These are phyloP conservation scores for Pogonomyrmex californicus DNA, from an alignment of 1,140 invertebrate species.

Conservation along the genomic window DNA sequence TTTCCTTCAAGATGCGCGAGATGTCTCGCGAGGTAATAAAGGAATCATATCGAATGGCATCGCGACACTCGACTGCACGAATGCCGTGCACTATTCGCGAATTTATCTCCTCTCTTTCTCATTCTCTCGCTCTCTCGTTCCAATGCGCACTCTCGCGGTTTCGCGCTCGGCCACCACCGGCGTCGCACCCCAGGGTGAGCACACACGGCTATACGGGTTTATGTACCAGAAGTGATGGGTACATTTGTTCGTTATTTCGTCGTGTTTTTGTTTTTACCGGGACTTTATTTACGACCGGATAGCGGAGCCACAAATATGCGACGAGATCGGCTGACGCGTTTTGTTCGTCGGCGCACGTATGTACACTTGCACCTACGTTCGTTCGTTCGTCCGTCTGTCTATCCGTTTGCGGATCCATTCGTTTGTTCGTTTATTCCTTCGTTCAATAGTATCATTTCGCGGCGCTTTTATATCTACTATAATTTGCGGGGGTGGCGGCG, in stretches of 20 bases:
- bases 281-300: conserved; percentile 86
- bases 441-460: conserved; percentile 73
- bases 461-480: conserved; percentile 79
- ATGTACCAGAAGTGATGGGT: conserved; percentile 86
- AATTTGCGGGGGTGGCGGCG: conserved; percentile 71
- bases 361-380: conserved; percentile 69
- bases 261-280: conserved; percentile 84
- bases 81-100: conserved; percentile 36
- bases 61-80: conserved; percentile 54
- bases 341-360: conserved; percentile 63
- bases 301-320: conserved; percentile 84
- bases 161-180: conserved; percentile 67
- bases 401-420: conserved; percentile 21
- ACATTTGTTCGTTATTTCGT: conserved; percentile 85
- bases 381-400: conserved; percentile 32
- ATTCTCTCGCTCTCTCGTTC: conserved; percentile 24
- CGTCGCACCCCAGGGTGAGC: conserved; percentile 44
- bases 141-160: conserved; percentile 54
- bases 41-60: conserved; percentile 39
- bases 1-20: conserved; percentile 27
- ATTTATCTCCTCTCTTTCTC: conserved; percentile 54
- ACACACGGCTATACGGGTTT: conserved; percentile 78
- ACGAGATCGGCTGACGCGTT: conserved; percentile 76
- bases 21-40: conserved; percentile 49
- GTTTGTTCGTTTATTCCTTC: conserved; percentile 54